Base-by-base conservation (phyloP, 2,888 invertebrate species). In the Xestia xanthographa region DNA sequence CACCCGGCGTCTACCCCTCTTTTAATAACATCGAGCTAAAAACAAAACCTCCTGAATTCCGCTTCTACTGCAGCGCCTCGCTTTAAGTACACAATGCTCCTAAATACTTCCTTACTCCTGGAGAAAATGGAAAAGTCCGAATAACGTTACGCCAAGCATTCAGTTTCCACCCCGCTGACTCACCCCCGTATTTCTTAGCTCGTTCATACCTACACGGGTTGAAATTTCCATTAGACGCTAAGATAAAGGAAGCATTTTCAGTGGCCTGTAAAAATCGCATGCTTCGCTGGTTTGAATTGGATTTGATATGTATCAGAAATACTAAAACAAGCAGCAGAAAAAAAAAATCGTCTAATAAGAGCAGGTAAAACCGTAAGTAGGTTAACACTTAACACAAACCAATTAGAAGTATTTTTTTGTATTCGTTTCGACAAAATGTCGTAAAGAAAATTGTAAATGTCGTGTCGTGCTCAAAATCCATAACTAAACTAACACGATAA, bases 221-320 rank as follows among this genome's bases (percentile, higher is more conserved):
- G 76, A 86, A 80, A 82, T 79, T 85, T 86, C 78, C 88, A 69
- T 87, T 77, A 86, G 68, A 77, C 41, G 77, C 38, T 79, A 74
- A 86, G 81, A 87, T 87, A 87, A 86, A 86, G 69, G 68, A 79
- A 68, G 62, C 72, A 75, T 86, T 86, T 80, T 80, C 88, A 80
- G 72, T 80, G 88, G 80, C 43, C 74, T 79, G 76, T 78, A 79
- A 79, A 83, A 83, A 72, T 48, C 26, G 72, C 41, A 67, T 76
- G 69, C 87, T 77, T 62, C 74, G 75, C 72, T 87, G 83, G 65
- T 63, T 75, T 62, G 60, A 60, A 70, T 76, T 71, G 58, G 72
- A 66, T 67, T 66, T 56, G 72, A 78, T 86, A 70, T 72, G 65
- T 72, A 69, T 68, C 56, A 41, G 20, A n/a, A 66, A 58, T 53